Conservation (phyloP, 2,113 vertebrate genomes). For the Centropristis striata region DNA sequence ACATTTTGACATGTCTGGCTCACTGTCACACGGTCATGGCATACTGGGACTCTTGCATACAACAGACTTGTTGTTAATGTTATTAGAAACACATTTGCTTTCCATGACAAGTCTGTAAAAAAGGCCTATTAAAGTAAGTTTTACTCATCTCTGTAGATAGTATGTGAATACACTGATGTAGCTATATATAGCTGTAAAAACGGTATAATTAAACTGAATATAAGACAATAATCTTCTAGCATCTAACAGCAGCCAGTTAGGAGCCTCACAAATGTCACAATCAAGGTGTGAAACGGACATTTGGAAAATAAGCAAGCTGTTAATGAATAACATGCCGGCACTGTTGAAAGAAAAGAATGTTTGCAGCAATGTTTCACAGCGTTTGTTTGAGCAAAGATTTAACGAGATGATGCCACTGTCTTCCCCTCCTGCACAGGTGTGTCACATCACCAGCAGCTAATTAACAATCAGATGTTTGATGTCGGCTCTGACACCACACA, state of each 20-base stretch:
- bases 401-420: background rate
- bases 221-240: background rate
- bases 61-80: background rate
- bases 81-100: background rate
- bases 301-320: background rate
- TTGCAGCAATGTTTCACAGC: background rate
- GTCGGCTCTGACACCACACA: background rate
- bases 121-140: background rate
- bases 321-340: background rate
- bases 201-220: background rate
- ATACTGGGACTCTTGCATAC: background rate
- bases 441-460: constrained; percentile 26
- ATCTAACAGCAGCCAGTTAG: background rate
- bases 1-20: too few species aligned
- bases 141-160: background rate
- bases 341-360: background rate
- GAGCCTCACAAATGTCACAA: background rate
- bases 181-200: background rate
- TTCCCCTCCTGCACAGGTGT: constrained; percentile 12
- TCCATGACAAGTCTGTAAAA: background rate
- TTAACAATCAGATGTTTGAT: background rate
- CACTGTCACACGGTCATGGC: background rate
- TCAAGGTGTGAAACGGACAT: background rate
- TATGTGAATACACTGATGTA: background rate
- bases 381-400: background rate